Conservation (phyloP, 2,888 invertebrate species). For the Anthoptus insignis region DNA sequence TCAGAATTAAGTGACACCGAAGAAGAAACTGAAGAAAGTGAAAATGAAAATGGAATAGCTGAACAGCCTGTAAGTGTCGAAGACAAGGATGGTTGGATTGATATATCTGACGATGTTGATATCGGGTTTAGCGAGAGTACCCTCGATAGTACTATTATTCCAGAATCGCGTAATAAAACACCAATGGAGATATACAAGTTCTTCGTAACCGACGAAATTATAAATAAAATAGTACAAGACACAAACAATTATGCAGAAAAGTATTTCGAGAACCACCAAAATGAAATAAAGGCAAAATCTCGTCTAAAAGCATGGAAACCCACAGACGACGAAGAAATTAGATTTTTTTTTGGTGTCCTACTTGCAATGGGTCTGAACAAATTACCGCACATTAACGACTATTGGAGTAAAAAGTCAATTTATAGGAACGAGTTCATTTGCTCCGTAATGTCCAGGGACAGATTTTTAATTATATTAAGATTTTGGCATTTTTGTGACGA, state of each 20-base stretch:
- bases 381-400: conserved; percentile 43
- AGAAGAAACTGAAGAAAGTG: too few species aligned
- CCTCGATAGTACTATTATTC: neutral
- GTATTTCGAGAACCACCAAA: conserved; percentile 28
- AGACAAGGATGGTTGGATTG: neutral
- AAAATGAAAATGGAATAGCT: too few species aligned
- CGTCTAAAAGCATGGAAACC: conserved; percentile 39
- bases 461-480: conserved; percentile 17
- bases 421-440: conserved; percentile 50
- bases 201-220: neutral
- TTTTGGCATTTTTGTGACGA: conserved; percentile 23
- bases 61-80: too few species aligned
- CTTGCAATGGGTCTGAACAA: conserved; percentile 43
- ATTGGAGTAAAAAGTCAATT: conserved; percentile 48
- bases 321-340: conserved; percentile 41
- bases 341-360: conserved; percentile 36
- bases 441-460: conserved; percentile 37
- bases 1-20: too few species aligned
- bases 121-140: neutral
- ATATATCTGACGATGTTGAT: neutral
- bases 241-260: conserved; percentile 35
- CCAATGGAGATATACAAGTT: neutral
- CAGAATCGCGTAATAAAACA: neutral
- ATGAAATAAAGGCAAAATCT: conserved; percentile 34
- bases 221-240: conserved; percentile 30